Percentiles rank a stretch among this genome's conserved stretches.
phyloP scores from a whole-genome alignment of 2,113 vertebrate species.

The Phrynosoma blainvillii region DNA sequence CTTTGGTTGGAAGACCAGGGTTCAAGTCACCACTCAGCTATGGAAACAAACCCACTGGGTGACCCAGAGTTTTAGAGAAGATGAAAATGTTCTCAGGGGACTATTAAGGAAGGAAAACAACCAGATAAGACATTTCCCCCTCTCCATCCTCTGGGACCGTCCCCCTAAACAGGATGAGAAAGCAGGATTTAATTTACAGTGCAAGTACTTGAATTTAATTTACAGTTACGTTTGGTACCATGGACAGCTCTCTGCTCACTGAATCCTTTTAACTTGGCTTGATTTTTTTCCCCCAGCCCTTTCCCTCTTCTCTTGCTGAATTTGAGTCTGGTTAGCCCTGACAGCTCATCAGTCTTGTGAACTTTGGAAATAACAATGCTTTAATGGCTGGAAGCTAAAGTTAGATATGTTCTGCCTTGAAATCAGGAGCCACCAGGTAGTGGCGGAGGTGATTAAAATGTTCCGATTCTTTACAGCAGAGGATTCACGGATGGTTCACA shows the following conservation, averaged over 20 bases:
- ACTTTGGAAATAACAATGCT: slow-evolving; percentile 15
- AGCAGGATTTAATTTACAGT: neutral
- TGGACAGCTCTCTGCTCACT: neutral
- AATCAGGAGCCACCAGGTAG: slow-evolving; percentile 34
- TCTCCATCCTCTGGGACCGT: no score
- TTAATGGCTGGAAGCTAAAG: slow-evolving; percentile 11
- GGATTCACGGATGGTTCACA: neutral
- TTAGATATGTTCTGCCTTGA: neutral
- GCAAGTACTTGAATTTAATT: neutral
- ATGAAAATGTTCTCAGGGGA: neutral
- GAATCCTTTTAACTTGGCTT: neutral
- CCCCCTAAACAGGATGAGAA: neutral
- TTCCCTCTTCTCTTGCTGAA: neutral
- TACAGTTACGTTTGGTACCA: neutral
- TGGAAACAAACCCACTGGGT: no score
- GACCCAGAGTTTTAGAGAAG: neutral
- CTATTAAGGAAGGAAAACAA: neutral
- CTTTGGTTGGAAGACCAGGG: no score
- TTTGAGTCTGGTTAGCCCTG: neutral
- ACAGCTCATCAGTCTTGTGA: slow-evolving; percentile 19
- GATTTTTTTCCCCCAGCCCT: neutral
- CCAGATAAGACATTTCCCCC: neutral
- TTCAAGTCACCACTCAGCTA: no score
- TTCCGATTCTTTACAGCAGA: slow-evolving; percentile 45
- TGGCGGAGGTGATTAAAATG: slow-evolving; percentile 71